Conservation (phyloP, 1,140 invertebrate genomes). For the Scaptomyza hsui region DNA sequence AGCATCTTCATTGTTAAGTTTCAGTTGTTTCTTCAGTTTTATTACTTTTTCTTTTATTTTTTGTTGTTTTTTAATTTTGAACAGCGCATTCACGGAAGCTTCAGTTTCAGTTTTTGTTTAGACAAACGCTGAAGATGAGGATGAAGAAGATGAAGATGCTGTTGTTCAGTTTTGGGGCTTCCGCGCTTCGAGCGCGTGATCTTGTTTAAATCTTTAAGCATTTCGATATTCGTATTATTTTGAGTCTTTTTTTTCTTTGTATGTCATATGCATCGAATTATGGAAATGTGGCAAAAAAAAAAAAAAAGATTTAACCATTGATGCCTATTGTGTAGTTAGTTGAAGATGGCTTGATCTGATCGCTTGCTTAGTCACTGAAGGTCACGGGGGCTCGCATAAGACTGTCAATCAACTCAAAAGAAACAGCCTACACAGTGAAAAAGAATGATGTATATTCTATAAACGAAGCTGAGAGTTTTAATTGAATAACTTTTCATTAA, state of each 20-base stretch:
- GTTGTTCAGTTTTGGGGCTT: constrained; percentile 31
- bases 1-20: constrained; percentile 73
- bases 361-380: constrained; percentile 58
- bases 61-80: constrained; percentile 18
- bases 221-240: constrained; percentile 35
- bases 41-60: constrained; percentile 17
- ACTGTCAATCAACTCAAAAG: constrained; percentile 53
- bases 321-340: constrained; percentile 50
- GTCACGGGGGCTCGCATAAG: constrained; percentile 47
- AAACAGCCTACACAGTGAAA: constrained; percentile 19
- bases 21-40: constrained; percentile 16
- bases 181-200: constrained; percentile 44
- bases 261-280: constrained; percentile 53
- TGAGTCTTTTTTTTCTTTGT: constrained; percentile 11
- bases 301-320: constrained; percentile 13
- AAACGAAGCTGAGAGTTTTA: too few species aligned
- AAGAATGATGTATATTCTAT: background rate
- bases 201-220: constrained; percentile 61
- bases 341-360: constrained; percentile 32
- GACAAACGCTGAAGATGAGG: constrained; percentile 1
- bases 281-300: constrained; percentile 54
- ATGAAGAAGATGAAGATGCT: constrained; percentile 7
- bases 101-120: constrained; percentile 39
- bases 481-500: too few species aligned
- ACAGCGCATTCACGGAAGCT: constrained; percentile 67